These are phyloP conservation scores for Pseudorhiza aurosa DNA, from an alignment of 30 jellyfish, hydroid and myxozoan species.

Conservation along the genomic window DNA sequence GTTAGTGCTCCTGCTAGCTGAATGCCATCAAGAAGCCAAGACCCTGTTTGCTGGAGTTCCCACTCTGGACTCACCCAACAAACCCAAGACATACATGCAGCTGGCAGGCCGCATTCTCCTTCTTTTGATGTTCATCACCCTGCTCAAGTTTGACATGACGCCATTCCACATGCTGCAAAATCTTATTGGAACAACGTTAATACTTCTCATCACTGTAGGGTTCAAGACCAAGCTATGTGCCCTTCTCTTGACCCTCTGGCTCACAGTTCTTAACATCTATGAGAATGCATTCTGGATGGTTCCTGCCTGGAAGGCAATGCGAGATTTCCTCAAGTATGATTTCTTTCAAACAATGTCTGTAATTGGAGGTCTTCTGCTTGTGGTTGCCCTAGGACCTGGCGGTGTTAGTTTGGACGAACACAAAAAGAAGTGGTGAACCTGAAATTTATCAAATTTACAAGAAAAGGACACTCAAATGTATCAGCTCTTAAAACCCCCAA, in stretches of 20 bases:
- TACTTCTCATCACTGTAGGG: slow-evolving; percentile 95
- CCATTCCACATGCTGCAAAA: slow-evolving; percentile 91
- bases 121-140: slow-evolving; percentile 94
- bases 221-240: slow-evolving; percentile 98
- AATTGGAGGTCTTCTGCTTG: slow-evolving; percentile 97
- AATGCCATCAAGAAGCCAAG: slow-evolving; percentile 94
- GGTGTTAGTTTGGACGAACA: slow-evolving; percentile 99
- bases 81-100: slow-evolving; percentile 98
- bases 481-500: too few relatives aligned
- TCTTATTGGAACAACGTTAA: slow-evolving; percentile 81
- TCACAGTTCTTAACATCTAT: slow-evolving; percentile 70
- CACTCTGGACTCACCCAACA: slow-evolving; percentile 87
- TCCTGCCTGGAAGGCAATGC: slow-evolving; percentile 97
- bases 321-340: slow-evolving; percentile 97
- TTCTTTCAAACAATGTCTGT: slow-evolving; percentile 99
- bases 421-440: slow-evolving; percentile 95
- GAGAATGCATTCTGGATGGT: slow-evolving; percentile 99
- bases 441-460: not conserved
- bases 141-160: slow-evolving; percentile 91
- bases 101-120: slow-evolving; percentile 98
- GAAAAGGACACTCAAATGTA: too few relatives aligned
- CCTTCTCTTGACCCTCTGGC: slow-evolving; percentile 83
- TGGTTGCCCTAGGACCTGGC: slow-evolving; percentile 99
- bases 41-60: slow-evolving; percentile 99
- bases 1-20: slow-evolving; percentile 90